Base-by-base conservation (phyloP, 2,113 vertebrate species). In the Oncorhynchus masou region DNA sequence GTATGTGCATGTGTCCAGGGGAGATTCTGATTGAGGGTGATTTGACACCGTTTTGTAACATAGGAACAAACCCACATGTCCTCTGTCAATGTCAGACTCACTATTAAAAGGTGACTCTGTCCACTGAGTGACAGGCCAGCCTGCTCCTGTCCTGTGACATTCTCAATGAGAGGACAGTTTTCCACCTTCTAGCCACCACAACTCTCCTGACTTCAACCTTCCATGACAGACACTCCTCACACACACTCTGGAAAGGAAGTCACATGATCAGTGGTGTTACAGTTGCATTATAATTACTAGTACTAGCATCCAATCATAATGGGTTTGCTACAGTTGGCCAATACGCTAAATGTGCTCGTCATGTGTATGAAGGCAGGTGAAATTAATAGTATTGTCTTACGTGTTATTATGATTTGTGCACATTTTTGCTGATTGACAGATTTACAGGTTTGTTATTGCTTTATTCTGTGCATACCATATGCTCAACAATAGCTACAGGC, bases 81-180 rank as follows among this genome's bases (percentile, higher is more conserved):
- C 68, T 57, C 68, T 76, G 12, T 76, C 24, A 75, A 45, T 24
- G 34, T 67, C 49, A 60, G 67, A 39, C 27, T n/a, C 45, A 22
- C n/a, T 1, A 22, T 15, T 22, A 24, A 62, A 74, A 74, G 64
- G 73, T 75, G 73, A 75, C 68, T 9, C 64, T 54, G 51, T 51
- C 2, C 9, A 51, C 45, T 68, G 73, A 75, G 22, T 75, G 73
- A 75, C 64, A 68, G 73, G 64, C 39, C 66, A 48, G 67, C 13
- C 74, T 75, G 74, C n/a, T 70, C 29, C 31, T 24, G 68, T 70
- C 29, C 31, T 39, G 51, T 54, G 70, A 24, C 49, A 54, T 57
- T 72, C 49, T 57, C 20, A 34, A 49, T 45, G 51, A 62, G 68
- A 22, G 74, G 31, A 11, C 67, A 60, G 67, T 60, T 39, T 70